These are phyloP conservation scores for Gadus macrocephalus DNA, from an alignment of 2,113 vertebrate species.

Conservation along the genomic window DNA sequence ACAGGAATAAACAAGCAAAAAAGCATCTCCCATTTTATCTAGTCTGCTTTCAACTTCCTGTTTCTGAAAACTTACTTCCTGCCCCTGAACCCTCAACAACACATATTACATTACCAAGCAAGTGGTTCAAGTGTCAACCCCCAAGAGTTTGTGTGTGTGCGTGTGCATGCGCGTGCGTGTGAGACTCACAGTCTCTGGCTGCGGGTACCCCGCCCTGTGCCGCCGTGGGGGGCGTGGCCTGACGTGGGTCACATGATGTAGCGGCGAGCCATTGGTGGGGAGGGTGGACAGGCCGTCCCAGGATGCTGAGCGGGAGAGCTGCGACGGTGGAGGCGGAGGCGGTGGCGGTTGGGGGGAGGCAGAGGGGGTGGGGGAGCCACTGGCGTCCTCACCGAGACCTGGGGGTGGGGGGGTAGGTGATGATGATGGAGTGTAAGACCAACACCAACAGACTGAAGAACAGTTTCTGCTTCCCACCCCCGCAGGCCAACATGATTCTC, in stretches of 20 bases:
- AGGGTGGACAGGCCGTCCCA: constrained; percentile 84
- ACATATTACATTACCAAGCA: too few species aligned
- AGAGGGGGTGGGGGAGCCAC: constrained; percentile 71
- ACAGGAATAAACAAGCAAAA: too few species aligned
- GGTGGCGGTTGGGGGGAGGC: constrained; percentile 73
- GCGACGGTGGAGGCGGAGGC: constrained; percentile 67
- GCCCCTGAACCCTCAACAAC: too few species aligned
- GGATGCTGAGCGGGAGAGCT: constrained; percentile 77
- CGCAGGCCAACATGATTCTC: too few species aligned
- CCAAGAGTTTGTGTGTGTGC: too few species aligned
- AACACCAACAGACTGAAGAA: background rate
- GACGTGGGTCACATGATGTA: constrained; percentile 82
- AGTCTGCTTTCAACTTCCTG: too few species aligned
- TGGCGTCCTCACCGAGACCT: constrained; percentile 69
- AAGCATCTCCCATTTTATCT: too few species aligned
- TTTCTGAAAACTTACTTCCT: too few species aligned
- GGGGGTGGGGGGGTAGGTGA: constrained; percentile 8
- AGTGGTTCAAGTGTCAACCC: too few species aligned
- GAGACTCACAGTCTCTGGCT: constrained; percentile 67
- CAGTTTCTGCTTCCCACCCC: background rate
- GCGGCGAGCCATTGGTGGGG: constrained; percentile 83
- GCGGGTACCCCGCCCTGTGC: constrained; percentile 65
- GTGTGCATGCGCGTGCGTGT: too few species aligned
- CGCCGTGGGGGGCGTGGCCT: constrained; percentile 81
- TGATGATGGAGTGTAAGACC: background rate